Evolutionary conservation across 2,113 vertebrate genomes (phyloP).

Genomic region (Seriola dumerili): DNA sequence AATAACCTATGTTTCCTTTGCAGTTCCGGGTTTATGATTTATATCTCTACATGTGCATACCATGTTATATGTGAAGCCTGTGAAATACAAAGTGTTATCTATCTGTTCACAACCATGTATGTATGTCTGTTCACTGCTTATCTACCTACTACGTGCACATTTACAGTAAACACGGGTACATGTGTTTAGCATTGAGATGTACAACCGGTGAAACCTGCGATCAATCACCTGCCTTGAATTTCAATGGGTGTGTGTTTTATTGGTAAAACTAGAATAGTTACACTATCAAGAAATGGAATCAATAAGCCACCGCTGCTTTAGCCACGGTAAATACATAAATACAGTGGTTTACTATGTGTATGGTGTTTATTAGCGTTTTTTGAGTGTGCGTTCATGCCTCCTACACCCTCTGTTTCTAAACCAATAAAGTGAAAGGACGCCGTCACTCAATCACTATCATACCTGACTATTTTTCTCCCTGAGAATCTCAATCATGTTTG

Average conservation of each 20-base stretch:
- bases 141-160: slow-evolving; percentile 1
- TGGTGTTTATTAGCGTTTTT: slow-evolving; percentile 21
- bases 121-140: not conserved
- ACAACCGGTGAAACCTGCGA: slow-evolving; percentile 30
- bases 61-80: not conserved
- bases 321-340: slow-evolving; percentile 19
- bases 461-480: not conserved
- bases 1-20: not conserved
- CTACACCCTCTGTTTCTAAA: not conserved
- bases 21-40: not conserved
- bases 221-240: slow-evolving; percentile 44
- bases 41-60: not conserved
- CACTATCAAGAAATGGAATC: slow-evolving; percentile 49
- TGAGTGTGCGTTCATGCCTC: not conserved
- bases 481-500: not conserved
- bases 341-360: slow-evolving; percentile 11
- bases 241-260: slow-evolving; percentile 41
- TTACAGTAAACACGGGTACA: slow-evolving; percentile 10
- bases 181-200: slow-evolving; percentile 23
- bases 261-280: slow-evolving; percentile 20
- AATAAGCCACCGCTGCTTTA: slow-evolving; percentile 25
- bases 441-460: not conserved
- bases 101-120: not conserved
- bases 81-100: not conserved
- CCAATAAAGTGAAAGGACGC: slow-evolving; percentile 35